These are phyloP conservation scores for Chaenogobius annularis DNA, from an alignment of 2,113 vertebrate genomes.

Conservation along the genomic window DNA sequence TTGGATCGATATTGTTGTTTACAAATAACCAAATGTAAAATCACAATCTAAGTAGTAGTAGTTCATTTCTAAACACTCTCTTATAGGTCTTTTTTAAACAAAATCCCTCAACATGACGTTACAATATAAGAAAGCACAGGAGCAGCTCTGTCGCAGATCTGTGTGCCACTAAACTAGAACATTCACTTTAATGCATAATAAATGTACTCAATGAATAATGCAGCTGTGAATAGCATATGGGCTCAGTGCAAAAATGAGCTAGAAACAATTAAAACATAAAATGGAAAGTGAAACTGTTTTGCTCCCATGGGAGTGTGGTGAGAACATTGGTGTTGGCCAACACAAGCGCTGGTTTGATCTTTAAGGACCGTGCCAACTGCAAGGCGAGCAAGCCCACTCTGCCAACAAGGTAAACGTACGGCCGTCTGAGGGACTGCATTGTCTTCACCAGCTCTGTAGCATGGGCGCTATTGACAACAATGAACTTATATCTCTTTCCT, in stretches of 20 bases:
- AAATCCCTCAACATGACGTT: constrained; percentile 7
- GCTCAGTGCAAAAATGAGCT: constrained; percentile 37
- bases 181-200: constrained; percentile 32
- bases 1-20: no score
- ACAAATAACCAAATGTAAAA: no score
- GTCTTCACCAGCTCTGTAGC: no score
- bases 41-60: no score
- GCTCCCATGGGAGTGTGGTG: constrained; percentile 16
- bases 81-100: no score
- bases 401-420: background rate
- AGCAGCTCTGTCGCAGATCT: constrained; percentile 13
- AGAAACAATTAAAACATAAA: constrained; percentile 42
- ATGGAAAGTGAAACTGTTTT: background rate
- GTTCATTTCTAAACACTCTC: no score
- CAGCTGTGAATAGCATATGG: constrained; percentile 30
- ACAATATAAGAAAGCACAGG: constrained; percentile 8
- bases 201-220: constrained; percentile 58
- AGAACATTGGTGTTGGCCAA: background rate
- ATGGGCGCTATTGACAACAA: no score
- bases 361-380: background rate
- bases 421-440: no score
- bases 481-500: no score
- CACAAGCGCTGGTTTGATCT: background rate
- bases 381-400: background rate
- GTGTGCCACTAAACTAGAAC: constrained; percentile 16